Percentiles rank a stretch among this genome's conserved stretches.
Conservation (phyloP, 1,140 invertebrate species). For the Sycophila sp. region DNA sequence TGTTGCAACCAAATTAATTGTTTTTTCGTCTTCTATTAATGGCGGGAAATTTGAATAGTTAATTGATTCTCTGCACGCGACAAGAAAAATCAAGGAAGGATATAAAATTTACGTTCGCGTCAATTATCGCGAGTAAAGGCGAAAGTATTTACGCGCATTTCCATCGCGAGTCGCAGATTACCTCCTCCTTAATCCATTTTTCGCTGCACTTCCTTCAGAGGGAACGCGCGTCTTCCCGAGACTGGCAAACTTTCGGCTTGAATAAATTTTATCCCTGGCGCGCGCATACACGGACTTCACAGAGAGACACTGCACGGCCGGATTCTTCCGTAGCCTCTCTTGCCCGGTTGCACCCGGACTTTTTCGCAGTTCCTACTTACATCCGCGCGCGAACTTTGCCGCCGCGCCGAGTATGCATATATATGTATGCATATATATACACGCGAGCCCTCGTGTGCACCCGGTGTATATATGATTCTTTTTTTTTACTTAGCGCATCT, state of each 20-base stretch:
- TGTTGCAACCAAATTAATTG: too few relatives aligned
- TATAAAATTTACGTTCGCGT: neutral
- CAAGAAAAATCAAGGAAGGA: neutral
- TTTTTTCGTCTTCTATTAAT: too few relatives aligned
- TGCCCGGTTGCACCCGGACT: neutral
- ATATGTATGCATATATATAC: neutral
- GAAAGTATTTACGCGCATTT: neutral
- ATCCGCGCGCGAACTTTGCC: neutral
- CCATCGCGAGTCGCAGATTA: neutral
- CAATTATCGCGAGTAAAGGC: neutral
- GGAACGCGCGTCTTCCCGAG: constrained; percentile 1
- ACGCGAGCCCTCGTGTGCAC: too few relatives aligned
- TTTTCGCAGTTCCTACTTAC: too few relatives aligned
- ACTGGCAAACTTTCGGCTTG: constrained; percentile 31
- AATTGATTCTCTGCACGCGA: neutral
- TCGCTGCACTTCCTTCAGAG: neutral
- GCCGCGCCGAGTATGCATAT: constrained; percentile 11
- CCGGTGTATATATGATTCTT: too few relatives aligned
- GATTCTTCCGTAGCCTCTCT: neutral
- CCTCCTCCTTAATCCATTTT: constrained; percentile 7
- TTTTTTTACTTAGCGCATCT: too few relatives aligned
- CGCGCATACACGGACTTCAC: too few relatives aligned
- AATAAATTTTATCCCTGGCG: constrained; percentile 45
- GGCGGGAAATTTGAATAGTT: too few relatives aligned
- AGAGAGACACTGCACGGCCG: too few relatives aligned